Base-by-base conservation (phyloP, 23 tunicate genomes). In the Halocynthia aurantium region DNA sequence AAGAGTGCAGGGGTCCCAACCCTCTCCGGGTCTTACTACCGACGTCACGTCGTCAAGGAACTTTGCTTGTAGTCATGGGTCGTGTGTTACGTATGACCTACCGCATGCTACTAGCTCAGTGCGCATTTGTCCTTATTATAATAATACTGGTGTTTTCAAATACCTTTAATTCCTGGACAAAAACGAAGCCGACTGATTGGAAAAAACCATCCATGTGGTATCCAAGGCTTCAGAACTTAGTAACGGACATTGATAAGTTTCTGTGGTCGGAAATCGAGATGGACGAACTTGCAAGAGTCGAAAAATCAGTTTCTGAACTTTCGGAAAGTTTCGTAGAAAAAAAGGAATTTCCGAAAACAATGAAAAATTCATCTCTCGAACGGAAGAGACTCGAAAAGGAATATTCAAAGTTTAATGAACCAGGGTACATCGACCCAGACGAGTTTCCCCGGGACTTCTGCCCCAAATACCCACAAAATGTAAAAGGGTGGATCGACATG, bases 261-360 rank as follows among this genome's bases (percentile, higher is more conserved):
- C 52, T 84, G 50, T 84, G 89, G 89, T 77, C 83, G 8, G 52
- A 74, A 63, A 65, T 84, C 22, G 62, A 84, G 61, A 62, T 63
- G 15, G 65, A 50, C 9, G 54, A 74, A 11, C 53, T 74, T 12
- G 55, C 78, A 21, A 21, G 22, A 54, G 31, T 49, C 31, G 10
- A 20, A 20, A 65, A 11, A 15, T 15, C 15, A 19, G 13, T 8
- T 8, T 7, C 10, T 8, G 56, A 74, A 19, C 56, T 74, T 44
- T 74, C 78, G 15, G 78, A 74, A 8, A 52, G 20, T 8, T 74
- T 74, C 31, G 22, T 52, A 53, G 64, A 22, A 7, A 21, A 53
- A 8, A 10, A 13, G 1, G n/a, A 15, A 10, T 54, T 5, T 8
- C 56, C 40, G 40, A 6, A 74, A 18, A 53, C 20, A 56, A 15